Conservation (phyloP, 2,113 vertebrate genomes). For the Picathartes gymnocephalus region DNA sequence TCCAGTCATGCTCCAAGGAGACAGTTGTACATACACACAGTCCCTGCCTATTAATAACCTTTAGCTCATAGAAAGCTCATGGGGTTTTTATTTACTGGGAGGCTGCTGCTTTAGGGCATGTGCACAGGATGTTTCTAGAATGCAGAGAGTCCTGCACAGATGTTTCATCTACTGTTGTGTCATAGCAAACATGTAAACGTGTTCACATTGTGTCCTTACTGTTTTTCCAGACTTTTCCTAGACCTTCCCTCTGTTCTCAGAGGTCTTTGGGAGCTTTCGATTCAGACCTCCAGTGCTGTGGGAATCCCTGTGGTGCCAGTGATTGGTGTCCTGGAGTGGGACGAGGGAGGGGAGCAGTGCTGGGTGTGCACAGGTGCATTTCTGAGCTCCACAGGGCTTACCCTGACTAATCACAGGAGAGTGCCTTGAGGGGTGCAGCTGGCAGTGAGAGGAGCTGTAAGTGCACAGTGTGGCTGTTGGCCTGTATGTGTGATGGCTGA, state of each 20-base stretch:
- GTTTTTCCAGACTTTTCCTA: not conserved
- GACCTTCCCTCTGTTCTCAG: not conserved
- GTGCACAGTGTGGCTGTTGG: not conserved
- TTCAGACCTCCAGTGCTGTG: not conserved
- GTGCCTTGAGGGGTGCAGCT: not conserved
- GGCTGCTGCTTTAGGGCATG: not conserved
- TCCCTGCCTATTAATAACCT: not conserved
- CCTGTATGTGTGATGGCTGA: not conserved
- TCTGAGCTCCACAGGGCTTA: not conserved
- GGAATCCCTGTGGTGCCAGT: not conserved
- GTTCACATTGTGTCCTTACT: not conserved
- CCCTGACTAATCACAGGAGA: not conserved
- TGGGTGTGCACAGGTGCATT: not conserved
- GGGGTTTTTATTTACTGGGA: not conserved
- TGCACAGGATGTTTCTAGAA: not conserved
- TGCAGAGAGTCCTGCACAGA: not conserved
- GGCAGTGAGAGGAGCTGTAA: not conserved
- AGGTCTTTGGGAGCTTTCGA: not conserved
- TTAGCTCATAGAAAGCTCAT: not conserved
- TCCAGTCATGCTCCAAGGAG: not conserved
- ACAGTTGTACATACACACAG: not conserved
- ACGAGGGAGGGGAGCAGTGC: rapidly evolving
- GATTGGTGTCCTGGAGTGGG: not conserved
- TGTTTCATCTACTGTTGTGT: not conserved
- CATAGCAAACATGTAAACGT: not conserved